A percentile compares a stretch with the other conserved stretches of the same genome.
These are phyloP conservation scores for Tyria jacobaeae DNA, from an alignment of 2,888 invertebrate genomes.

Conservation along the genomic window DNA sequence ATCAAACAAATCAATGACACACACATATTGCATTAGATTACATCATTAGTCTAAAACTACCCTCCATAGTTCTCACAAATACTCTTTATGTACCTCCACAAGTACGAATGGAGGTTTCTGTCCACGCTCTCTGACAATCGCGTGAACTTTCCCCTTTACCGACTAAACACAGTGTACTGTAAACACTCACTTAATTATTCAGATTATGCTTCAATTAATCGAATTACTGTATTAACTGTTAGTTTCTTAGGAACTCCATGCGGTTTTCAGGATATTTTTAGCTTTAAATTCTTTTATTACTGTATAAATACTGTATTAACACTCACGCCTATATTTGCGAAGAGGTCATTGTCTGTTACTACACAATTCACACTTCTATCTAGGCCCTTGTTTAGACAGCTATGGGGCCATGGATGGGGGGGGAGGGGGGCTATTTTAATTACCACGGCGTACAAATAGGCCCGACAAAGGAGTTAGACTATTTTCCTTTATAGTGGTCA, in stretches of 20 bases:
- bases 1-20: no score
- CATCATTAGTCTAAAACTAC: constrained; percentile 3
- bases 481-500: no score
- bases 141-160: constrained; percentile 8
- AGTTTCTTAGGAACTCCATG: constrained; percentile 24
- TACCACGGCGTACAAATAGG: no score
- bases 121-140: not conserved
- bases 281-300: not conserved
- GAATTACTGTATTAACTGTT: constrained; percentile 46
- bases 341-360: no score
- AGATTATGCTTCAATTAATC: constrained; percentile 50
- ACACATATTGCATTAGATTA: no score
- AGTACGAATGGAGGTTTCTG: not conserved
- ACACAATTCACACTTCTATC: no score
- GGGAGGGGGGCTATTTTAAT: no score
- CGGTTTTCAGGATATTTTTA: not conserved
- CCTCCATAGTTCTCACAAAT: not conserved
- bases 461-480: no score
- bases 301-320: no score
- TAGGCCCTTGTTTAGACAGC: no score
- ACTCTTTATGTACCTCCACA: constrained; percentile 8
- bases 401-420: no score
- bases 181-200: constrained; percentile 47
- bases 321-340: no score
- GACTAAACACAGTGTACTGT: constrained; percentile 21